Percentiles rank a stretch among this genome's conserved stretches.
Evolutionary conservation across 2,113 vertebrate species (phyloP).

Genomic region (Oryzias woworae): DNA sequence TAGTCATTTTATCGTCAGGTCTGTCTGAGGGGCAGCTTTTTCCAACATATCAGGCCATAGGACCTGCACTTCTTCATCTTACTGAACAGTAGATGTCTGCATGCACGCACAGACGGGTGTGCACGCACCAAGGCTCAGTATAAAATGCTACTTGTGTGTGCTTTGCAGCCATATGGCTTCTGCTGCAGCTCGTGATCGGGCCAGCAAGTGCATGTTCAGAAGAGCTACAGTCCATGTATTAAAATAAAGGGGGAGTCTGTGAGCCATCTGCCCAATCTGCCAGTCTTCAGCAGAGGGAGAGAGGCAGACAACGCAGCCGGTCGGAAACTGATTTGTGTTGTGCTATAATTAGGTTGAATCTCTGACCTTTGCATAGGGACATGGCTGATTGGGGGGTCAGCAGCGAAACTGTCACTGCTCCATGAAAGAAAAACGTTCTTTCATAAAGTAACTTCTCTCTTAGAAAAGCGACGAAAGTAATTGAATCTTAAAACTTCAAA

Average conservation of each 20-base stretch:
- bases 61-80: too few species aligned
- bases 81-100: too few species aligned
- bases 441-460: too few species aligned
- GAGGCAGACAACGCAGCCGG: slow-evolving; percentile 53
- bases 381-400: slow-evolving; percentile 1
- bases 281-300: slow-evolving; percentile 18
- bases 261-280: slow-evolving; percentile 56
- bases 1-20: too few species aligned
- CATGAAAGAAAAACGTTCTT: too few species aligned
- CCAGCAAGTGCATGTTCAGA: slow-evolving; percentile 50
- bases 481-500: too few species aligned
- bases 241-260: slow-evolving; percentile 47
- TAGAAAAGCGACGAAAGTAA: too few species aligned
- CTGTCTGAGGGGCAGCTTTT: too few species aligned
- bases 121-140: slow-evolving; percentile 7
- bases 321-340: slow-evolving; percentile 30
- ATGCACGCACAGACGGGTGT: too few species aligned
- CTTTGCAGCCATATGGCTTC: slow-evolving; percentile 55
- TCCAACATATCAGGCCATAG: too few species aligned
- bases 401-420: background rate
- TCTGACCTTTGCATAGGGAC: slow-evolving; percentile 25
- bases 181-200: slow-evolving; percentile 47
- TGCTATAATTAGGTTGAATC: slow-evolving; percentile 35
- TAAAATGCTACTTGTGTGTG: slow-evolving; percentile 50
- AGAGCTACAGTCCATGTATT: slow-evolving; percentile 50